Percentiles rank a stretch among this genome's conserved stretches.
Conservation (phyloP, 2,113 vertebrate species). For the Clarias macrocephalus region DNA sequence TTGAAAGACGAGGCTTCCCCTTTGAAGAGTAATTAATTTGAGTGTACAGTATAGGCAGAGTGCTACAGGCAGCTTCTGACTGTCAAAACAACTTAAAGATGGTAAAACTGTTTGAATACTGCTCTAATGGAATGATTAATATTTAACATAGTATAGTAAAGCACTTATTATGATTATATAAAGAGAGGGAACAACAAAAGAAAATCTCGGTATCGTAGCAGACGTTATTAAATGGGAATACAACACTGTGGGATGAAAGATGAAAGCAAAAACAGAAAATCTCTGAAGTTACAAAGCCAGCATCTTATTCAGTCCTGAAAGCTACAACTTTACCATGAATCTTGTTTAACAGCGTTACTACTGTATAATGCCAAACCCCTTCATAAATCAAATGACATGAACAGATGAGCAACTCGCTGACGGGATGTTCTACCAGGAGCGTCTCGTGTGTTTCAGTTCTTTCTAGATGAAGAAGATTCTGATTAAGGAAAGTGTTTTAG, state of each 20-base stretch:
- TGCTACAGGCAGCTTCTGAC: neutral
- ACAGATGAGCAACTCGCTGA: neutral
- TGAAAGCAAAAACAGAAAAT: too few species aligned
- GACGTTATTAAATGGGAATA: neutral
- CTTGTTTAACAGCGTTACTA: neutral
- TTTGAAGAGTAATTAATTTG: neutral
- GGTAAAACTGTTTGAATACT: neutral
- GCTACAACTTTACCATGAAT: neutral
- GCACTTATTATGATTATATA: neutral
- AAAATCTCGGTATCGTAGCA: neutral
- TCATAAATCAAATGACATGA: neutral
- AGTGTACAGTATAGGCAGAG: slow-evolving; percentile 7
- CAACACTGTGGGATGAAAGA: neutral
- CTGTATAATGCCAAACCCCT: neutral
- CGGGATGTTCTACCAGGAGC: neutral
- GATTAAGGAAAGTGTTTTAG: slow-evolving; percentile 50
- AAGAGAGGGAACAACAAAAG: neutral
- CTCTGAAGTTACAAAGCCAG: neutral
- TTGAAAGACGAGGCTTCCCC: neutral
- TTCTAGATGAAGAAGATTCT: slow-evolving; percentile 45
- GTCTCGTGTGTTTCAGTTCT: slow-evolving; percentile 31
- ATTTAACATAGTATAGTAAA: neutral
- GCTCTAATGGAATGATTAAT: slow-evolving; percentile 6
- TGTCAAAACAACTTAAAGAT: slow-evolving; percentile 23
- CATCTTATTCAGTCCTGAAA: neutral